Percentiles rank a stretch among this genome's conserved stretches.
These are phyloP conservation scores for Otis tarda DNA, from an alignment of 2,113 vertebrate species.

Conservation along the genomic window DNA sequence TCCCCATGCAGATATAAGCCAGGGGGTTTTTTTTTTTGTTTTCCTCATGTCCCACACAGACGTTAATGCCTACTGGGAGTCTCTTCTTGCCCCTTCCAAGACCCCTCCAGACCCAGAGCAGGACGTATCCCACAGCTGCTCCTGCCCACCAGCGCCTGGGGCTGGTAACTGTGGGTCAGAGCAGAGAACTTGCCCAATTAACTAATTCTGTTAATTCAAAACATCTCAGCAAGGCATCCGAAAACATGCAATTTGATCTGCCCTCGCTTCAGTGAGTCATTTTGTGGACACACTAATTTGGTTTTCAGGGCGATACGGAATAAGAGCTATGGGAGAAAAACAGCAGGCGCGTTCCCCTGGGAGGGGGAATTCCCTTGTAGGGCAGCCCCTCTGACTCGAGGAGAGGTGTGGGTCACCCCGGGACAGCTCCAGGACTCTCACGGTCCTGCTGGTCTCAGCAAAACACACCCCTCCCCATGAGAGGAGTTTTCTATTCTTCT, in stretches of 20 bases:
- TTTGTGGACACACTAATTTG: not conserved
- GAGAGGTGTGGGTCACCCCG: not conserved
- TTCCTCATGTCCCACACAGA: not conserved
- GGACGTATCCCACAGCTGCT: not conserved
- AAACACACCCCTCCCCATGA: not conserved
- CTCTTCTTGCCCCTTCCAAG: not conserved
- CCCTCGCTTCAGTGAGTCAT: not conserved
- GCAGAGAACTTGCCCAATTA: not conserved
- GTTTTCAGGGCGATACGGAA: not conserved
- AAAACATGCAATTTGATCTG: not conserved
- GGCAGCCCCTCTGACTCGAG: rapidly evolving
- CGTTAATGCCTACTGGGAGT: not conserved
- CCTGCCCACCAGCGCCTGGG: not conserved
- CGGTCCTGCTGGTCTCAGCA: not conserved
- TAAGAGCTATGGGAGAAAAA: not conserved
- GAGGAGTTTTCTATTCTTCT: not conserved
- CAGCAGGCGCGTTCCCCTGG: rapidly evolving
- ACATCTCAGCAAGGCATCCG: not conserved
- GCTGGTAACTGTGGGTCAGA: not conserved
- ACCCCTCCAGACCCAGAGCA: rapidly evolving
- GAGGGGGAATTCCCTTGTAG: not conserved
- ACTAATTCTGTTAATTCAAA: conserved; percentile 13
- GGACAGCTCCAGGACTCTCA: no score
- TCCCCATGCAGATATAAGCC: not conserved
- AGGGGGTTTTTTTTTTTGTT: rapidly evolving